A percentile compares a stretch with the other conserved stretches of the same genome.
These are phyloP conservation scores for Ploceus nigricollis DNA, from an alignment of 2,113 vertebrate genomes.

Conservation along the genomic window DNA sequence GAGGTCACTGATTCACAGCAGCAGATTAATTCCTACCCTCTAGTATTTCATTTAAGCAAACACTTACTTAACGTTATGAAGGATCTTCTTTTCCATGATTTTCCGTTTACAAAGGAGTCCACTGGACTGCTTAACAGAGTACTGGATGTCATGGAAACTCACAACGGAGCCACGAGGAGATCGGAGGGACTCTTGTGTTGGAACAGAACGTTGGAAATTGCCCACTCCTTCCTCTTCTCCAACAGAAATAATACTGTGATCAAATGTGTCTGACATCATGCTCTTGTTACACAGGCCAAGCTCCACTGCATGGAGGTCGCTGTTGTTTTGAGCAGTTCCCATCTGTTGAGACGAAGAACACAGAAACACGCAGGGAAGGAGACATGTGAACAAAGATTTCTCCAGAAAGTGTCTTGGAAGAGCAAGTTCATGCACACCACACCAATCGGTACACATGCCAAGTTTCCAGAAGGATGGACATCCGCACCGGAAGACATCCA, in stretches of 20 bases:
- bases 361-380: neutral
- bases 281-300: neutral
- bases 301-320: constrained; percentile 10
- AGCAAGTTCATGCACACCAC: neutral
- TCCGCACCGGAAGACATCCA: neutral
- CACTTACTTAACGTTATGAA: constrained; percentile 66
- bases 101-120: constrained; percentile 45
- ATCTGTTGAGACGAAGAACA: constrained; percentile 5
- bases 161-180: constrained; percentile 58
- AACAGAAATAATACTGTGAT: constrained; percentile 1
- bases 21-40: neutral
- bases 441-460: neutral
- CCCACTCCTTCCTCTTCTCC: neutral
- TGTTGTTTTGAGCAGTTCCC: constrained; percentile 27
- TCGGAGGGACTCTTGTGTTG: constrained; percentile 53
- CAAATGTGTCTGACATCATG: neutral
- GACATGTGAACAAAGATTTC: neutral
- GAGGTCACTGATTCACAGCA: neutral
- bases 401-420: neutral
- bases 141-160: constrained; percentile 70
- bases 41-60: neutral
- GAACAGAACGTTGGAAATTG: constrained; percentile 38
- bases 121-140: constrained; percentile 31
- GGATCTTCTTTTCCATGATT: constrained; percentile 64
- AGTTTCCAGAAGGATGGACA: constrained; percentile 7